These are phyloP conservation scores for Ophioderma brevispina DNA, from an alignment of 35 echinoderm and acorn worm species.

Conservation along the genomic window DNA sequence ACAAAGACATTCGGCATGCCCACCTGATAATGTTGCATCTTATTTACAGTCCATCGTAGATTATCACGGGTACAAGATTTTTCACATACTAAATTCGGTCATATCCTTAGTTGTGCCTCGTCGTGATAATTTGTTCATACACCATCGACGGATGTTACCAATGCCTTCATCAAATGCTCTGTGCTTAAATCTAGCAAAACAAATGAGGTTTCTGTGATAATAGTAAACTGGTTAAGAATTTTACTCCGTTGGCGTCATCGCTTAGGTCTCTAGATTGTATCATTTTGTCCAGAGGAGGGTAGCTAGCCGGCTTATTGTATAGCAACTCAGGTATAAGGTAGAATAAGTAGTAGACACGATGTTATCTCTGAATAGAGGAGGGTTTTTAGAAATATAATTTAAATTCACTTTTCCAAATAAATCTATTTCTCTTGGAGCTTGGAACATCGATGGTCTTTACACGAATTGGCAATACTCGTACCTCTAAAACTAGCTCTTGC, in stretches of 20 bases:
- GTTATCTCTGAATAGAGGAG: not conserved
- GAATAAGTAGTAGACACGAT: not conserved
- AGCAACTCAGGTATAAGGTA: constrained; percentile 9
- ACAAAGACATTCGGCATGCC: constrained; percentile 1
- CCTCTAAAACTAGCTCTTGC: constrained; percentile 1
- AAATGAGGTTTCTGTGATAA: constrained; percentile 1
- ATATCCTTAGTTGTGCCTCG: not conserved
- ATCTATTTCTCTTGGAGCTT: not conserved
- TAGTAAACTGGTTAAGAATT: not conserved
- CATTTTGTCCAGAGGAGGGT: not conserved
- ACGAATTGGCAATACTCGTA: not conserved
- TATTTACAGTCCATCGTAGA: not conserved
- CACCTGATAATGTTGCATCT: not conserved
- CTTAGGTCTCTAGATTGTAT: not conserved
- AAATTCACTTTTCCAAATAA: not conserved
- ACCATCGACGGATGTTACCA: not conserved
- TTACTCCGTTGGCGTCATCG: not conserved
- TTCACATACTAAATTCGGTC: not conserved
- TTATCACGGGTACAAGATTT: not conserved
- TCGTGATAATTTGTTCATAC: not conserved
- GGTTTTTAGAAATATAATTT: not conserved
- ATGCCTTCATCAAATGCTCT: not conserved
- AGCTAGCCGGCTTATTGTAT: not conserved
- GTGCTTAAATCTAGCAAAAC: not conserved
- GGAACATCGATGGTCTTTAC: not conserved